Evolutionary conservation across 1,140 invertebrate genomes (phyloP).

Genomic region (Brachionus rotundiformis): DNA sequence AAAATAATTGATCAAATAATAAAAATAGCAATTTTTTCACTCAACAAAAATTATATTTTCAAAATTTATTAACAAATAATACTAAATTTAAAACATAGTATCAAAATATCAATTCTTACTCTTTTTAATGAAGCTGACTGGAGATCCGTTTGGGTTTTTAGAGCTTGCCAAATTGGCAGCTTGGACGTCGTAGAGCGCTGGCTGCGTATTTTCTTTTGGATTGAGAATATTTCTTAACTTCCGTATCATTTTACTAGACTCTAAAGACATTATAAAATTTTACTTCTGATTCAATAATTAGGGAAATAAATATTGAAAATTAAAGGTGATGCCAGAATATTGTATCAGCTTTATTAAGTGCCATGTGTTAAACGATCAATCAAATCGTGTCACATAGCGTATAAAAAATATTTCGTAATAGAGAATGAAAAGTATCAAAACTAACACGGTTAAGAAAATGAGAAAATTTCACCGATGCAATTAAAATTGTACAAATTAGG

Average conservation of each 20-base stretch:
- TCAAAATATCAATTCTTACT: constrained; percentile 27
- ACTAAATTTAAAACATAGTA: no score
- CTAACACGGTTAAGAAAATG: constrained; percentile 18
- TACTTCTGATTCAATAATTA: neutral
- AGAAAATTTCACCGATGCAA: constrained; percentile 17
- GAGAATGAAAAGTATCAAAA: constrained; percentile 19
- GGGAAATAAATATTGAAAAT: constrained; percentile 9
- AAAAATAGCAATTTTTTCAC: no score
- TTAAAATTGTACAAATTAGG: constrained; percentile 14
- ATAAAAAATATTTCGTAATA: neutral
- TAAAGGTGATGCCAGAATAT: neutral
- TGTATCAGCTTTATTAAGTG: constrained; percentile 30
- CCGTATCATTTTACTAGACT: constrained; percentile 29
- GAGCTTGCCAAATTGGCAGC: neutral
- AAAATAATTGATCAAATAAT: no score
- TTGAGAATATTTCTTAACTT: constrained; percentile 18
- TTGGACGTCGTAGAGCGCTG: neutral
- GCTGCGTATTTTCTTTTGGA: constrained; percentile 14
- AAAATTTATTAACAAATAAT: no score
- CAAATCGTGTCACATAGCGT: constrained; percentile 16
- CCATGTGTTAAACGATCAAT: constrained; percentile 38
- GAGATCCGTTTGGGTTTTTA: neutral
- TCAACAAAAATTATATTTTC: no score
- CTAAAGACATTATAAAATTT: constrained; percentile 16
- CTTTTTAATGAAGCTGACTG: constrained; percentile 9